phyloP scores from a whole-genome alignment of 2,888 invertebrate genomes.

The Eretmocerus hayati region DNA sequence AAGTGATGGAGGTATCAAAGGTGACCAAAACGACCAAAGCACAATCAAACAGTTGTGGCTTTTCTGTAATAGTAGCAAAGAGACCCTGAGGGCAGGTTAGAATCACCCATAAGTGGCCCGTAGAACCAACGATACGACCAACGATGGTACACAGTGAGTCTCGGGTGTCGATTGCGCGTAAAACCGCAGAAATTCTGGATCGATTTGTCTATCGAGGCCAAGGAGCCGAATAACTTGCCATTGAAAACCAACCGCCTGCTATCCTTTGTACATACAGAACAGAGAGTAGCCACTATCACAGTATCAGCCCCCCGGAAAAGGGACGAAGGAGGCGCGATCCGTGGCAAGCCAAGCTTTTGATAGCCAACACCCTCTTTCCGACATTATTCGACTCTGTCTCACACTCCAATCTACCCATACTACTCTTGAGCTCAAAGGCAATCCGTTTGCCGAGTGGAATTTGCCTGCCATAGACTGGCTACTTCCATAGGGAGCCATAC shows the following conservation, averaged over 20 bases:
- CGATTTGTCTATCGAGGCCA: conserved; percentile 40
- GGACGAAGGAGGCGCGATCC: conserved; percentile 18
- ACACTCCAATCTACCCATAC: no score
- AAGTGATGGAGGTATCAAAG: conserved; percentile 13
- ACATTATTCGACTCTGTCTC: conserved; percentile 24
- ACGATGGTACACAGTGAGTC: no score
- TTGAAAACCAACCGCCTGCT: no score
- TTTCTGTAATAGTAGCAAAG: not conserved
- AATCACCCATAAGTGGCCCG: no score
- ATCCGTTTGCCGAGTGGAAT: conserved; percentile 34
- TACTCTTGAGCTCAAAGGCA: conserved; percentile 35
- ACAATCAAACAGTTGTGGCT: conserved; percentile 7
- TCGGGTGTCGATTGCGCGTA: conserved; percentile 30
- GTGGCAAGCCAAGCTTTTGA: conserved; percentile 36
- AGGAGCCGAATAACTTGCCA: no score
- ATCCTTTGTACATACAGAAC: no score
- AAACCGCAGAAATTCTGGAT: conserved; percentile 38
- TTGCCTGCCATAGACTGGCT: conserved; percentile 22
- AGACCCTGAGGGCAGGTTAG: conserved; percentile 18
- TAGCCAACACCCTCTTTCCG: conserved; percentile 35
- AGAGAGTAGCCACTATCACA: no score
- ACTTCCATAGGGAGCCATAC: conserved; percentile 20
- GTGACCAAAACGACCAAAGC: no score
- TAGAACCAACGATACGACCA: no score
- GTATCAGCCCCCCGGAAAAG: no score